A percentile compares a stretch with the other conserved stretches of the same genome.
These are phyloP conservation scores for Apis cerana DNA, from an alignment of 1,140 invertebrate genomes.

Conservation along the genomic window DNA sequence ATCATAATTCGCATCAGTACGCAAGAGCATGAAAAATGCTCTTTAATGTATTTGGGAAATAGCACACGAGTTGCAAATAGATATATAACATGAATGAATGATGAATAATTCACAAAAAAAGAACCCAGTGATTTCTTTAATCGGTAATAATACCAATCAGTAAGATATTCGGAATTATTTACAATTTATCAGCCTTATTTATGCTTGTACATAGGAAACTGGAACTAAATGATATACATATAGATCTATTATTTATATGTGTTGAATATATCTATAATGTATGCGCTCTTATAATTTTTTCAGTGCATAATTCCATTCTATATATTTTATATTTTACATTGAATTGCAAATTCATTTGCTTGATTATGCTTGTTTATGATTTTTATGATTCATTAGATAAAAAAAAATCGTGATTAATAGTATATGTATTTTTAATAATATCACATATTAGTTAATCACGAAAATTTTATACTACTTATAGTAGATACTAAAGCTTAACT, in stretches of 20 bases:
- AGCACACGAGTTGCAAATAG: conserved; percentile 41
- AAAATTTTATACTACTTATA: conserved; percentile 10
- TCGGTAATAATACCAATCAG: conserved; percentile 11
- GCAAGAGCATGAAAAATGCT: conserved; percentile 34
- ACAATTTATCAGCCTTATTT: conserved; percentile 57
- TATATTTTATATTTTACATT: conserved; percentile 34
- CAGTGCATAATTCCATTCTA: conserved; percentile 2
- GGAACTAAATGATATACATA: conserved; percentile 42
- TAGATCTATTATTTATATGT: conserved; percentile 45
- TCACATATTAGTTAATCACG: conserved; percentile 15
- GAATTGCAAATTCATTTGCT: conserved; percentile 17
- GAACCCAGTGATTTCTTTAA: conserved; percentile 1
- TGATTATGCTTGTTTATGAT: conserved; percentile 36
- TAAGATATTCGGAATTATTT: conserved; percentile 51
- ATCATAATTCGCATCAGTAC: conserved; percentile 17
- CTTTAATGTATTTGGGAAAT: conserved; percentile 25
- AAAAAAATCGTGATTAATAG: not conserved
- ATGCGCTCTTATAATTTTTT: conserved; percentile 11
- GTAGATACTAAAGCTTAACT: conserved; percentile 50
- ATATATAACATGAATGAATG: conserved; percentile 37
- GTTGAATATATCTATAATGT: conserved; percentile 36
- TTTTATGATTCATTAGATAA: conserved; percentile 8
- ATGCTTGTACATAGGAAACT: conserved; percentile 53
- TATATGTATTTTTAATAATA: conserved; percentile 2
- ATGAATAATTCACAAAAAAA: conserved; percentile 21